These are phyloP conservation scores for Cnemophilus loriae DNA, from an alignment of 2,113 vertebrate genomes.

Conservation along the genomic window DNA sequence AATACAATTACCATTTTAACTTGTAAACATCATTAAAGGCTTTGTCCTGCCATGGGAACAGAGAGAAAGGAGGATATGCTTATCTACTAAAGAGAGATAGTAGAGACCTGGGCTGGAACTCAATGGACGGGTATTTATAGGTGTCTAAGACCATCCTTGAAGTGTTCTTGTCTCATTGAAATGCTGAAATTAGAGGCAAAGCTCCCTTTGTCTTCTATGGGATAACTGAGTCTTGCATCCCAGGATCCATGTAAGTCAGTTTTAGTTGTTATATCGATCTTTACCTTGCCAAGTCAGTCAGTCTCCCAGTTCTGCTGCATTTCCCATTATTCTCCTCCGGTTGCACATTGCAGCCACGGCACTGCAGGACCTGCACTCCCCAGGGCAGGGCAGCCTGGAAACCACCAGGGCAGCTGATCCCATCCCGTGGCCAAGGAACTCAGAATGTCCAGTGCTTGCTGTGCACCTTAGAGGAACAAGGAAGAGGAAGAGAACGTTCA, in stretches of 20 bases:
- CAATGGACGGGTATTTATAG: background rate
- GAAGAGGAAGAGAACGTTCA: background rate
- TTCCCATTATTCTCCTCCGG: background rate
- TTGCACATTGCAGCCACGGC: fast-evolving
- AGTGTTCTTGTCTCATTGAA: background rate
- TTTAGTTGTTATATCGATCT: background rate
- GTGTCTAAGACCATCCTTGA: background rate
- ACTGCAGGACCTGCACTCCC: background rate
- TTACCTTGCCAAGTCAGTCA: background rate
- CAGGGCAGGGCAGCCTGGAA: background rate
- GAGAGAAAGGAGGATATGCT: background rate
- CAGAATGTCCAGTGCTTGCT: background rate
- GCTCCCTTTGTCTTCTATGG: background rate
- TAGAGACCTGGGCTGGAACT: background rate
- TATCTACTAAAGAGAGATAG: background rate
- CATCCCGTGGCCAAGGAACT: background rate
- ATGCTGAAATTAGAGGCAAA: background rate
- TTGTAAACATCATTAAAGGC: background rate
- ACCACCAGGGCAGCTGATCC: background rate
- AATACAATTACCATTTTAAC: background rate
- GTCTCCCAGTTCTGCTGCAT: background rate
- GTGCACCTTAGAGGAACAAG: background rate
- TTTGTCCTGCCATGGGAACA: background rate
- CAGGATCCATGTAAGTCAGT: background rate
- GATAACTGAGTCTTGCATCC: background rate